A percentile compares a stretch with the other conserved stretches of the same genome.
phyloP scores from a whole-genome alignment of 2,888 invertebrate species.

The Thereva nobilitata region DNA sequence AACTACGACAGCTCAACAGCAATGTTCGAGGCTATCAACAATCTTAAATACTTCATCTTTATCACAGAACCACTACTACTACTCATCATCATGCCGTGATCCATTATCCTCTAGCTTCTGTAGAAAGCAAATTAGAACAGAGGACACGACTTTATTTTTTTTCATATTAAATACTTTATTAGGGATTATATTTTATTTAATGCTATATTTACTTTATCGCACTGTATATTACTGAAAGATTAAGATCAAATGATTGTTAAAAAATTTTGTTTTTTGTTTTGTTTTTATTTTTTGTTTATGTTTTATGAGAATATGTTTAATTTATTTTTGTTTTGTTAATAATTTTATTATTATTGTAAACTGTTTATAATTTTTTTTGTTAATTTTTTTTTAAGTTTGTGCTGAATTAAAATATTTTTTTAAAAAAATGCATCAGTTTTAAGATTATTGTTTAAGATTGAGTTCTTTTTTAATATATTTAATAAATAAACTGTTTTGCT shows the following conservation, averaged over 20 bases:
- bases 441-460: no score
- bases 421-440: no score
- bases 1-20: no score
- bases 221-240: constrained; percentile 2
- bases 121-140: not conserved
- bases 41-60: not conserved
- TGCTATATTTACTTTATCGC: constrained; percentile 44
- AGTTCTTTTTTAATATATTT: no score
- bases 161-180: constrained; percentile 43
- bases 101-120: not conserved
- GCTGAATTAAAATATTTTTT: no score
- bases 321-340: constrained; percentile 31
- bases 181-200: constrained; percentile 44
- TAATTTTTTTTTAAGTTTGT: no score
- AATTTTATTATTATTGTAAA: constrained; percentile 18
- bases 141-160: constrained; percentile 9
- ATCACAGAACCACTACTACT: not conserved
- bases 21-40: not conserved
- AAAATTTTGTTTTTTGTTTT: constrained; percentile 1
- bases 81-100: not conserved
- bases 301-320: constrained; percentile 20
- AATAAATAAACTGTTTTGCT: no score
- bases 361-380: constrained; percentile 3
- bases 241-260: not conserved
- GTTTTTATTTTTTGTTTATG: constrained; percentile 26